These are phyloP conservation scores for Strix uralensis DNA, from an alignment of 2,113 vertebrate species.

Conservation along the genomic window DNA sequence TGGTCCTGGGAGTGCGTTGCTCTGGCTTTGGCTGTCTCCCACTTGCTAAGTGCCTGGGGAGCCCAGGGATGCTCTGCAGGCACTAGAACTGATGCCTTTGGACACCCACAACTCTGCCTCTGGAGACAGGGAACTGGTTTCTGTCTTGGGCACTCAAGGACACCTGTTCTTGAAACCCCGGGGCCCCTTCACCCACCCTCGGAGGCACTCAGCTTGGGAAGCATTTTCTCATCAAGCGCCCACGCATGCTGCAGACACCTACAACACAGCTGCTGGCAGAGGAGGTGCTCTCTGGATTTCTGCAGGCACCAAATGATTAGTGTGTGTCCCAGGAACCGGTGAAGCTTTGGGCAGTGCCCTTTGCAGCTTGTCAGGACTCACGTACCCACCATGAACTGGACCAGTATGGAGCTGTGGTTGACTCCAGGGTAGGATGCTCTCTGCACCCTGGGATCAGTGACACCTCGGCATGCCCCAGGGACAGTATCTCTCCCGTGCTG, in stretches of 20 bases:
- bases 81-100: accelerated
- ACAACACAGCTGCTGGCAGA: neutral
- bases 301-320: neutral
- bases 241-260: neutral
- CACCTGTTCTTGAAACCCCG: neutral
- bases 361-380: neutral
- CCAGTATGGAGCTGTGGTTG: neutral
- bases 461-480: too few species aligned
- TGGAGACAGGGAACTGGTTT: neutral
- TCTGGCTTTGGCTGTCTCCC: neutral
- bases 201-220: neutral
- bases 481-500: neutral
- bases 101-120: accelerated
- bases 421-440: neutral
- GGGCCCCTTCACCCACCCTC: neutral
- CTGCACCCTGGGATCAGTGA: neutral
- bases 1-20: accelerated
- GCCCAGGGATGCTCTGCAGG: neutral
- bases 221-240: neutral
- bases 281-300: neutral
- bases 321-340: neutral
- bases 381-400: accelerated
- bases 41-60: neutral
- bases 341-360: neutral
- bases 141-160: neutral